A percentile compares a stretch with the other conserved stretches of the same genome.
Evolutionary conservation across 1,140 invertebrate genomes (phyloP).

Genomic region (fruit fly (Drosophila melanogaster)): DNA sequence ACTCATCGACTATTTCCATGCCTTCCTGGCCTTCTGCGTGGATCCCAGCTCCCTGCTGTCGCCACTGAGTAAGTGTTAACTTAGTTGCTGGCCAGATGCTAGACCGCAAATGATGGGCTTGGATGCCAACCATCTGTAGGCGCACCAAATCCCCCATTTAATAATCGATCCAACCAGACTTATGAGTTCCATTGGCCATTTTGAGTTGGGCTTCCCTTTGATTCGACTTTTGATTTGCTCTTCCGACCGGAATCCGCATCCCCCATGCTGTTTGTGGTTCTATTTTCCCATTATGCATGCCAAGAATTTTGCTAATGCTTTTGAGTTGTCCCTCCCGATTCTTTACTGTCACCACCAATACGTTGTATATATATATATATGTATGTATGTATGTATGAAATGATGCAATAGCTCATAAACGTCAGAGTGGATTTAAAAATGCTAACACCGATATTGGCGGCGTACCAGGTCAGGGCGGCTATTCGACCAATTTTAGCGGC

Average conservation of each 20-base stretch:
- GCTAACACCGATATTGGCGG: conserved; percentile 84
- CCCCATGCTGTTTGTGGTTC: conserved; percentile 40
- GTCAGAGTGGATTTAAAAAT: conserved; percentile 84
- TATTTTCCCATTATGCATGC: conserved; percentile 54
- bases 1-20: conserved; percentile 96
- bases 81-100: background rate
- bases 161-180: conserved; percentile 33
- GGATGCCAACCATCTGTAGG: conserved; percentile 35
- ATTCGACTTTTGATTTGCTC: conserved; percentile 44
- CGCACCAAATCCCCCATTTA: conserved; percentile 45
- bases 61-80: conserved; percentile 90
- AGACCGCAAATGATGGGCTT: conserved; percentile 37
- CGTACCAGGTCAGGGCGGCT: conserved; percentile 87
- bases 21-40: conserved; percentile 97
- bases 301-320: conserved; percentile 72
- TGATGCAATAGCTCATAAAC: conserved; percentile 84
- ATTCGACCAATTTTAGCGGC: conserved; percentile 94
- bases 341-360: conserved; percentile 58
- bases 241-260: conserved; percentile 17
- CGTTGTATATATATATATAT: conserved; percentile 63
- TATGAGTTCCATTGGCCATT: conserved; percentile 47
- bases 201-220: conserved; percentile 38
- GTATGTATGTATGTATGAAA: conserved; percentile 68
- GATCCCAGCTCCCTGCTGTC: conserved; percentile 94
- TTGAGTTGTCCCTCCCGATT: conserved; percentile 70